phyloP scores from a whole-genome alignment of 2,797 vertebrate species.

The Ctenochaetus hawaiiensis region DNA sequence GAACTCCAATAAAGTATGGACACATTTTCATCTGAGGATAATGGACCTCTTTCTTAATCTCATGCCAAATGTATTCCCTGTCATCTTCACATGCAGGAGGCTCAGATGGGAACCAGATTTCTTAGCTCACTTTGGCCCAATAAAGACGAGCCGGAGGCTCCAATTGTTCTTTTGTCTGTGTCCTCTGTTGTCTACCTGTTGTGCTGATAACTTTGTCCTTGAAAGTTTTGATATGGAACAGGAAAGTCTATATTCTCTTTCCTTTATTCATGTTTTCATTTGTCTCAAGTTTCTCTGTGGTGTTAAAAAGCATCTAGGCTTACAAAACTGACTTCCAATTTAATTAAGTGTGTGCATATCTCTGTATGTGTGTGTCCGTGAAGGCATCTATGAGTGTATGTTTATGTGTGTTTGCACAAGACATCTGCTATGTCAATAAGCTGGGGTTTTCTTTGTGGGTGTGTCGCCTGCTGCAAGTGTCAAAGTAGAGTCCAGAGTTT shows the following conservation, averaged over 20 bases:
- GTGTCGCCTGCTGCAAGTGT: conserved; percentile 68
- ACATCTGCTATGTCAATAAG: conserved; percentile 78
- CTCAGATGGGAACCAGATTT: conserved; percentile 64
- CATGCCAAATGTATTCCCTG: conserved; percentile 59
- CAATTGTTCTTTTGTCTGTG: neutral
- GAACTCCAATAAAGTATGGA: conserved; percentile 3
- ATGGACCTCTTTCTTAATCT: conserved; percentile 59
- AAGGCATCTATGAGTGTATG: conserved; percentile 31
- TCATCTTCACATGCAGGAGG: conserved; percentile 57
- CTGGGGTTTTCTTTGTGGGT: conserved; percentile 70
- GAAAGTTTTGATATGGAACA: conserved; percentile 16
- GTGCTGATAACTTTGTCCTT: neutral
- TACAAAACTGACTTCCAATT: conserved; percentile 16
- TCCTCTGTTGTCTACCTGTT: conserved; percentile 20
- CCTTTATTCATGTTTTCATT: conserved; percentile 13
- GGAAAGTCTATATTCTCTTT: neutral
- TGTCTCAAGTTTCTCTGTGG: conserved; percentile 13
- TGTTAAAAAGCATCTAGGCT: conserved; percentile 14
- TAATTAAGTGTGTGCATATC: conserved; percentile 6
- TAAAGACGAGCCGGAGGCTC: neutral
- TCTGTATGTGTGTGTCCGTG: conserved; percentile 28
- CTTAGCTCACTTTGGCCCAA: conserved; percentile 1
- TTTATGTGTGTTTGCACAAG: conserved; percentile 67
- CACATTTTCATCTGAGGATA: conserved; percentile 48
- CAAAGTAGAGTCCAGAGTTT: conserved; percentile 61